Evolutionary conservation across 2,797 vertebrate genomes (phyloP).

Genomic region (Dendrocincla tyrannina): DNA sequence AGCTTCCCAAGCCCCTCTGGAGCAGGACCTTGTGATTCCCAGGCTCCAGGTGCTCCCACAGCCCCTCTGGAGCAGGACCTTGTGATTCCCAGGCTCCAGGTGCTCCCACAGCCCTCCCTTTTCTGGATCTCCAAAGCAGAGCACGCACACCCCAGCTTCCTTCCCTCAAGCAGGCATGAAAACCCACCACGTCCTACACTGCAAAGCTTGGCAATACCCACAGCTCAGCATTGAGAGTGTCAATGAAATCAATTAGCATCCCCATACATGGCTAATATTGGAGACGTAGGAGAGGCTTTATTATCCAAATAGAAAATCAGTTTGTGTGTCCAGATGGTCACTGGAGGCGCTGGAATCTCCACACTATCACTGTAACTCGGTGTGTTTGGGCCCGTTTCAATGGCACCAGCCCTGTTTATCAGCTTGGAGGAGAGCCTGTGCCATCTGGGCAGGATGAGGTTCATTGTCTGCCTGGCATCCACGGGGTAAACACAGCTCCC

Average conservation of each 20-base stretch:
- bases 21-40: neutral
- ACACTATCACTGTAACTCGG: neutral
- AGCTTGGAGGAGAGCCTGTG: neutral
- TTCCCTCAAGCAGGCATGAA: neutral
- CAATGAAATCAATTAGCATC: conserved; percentile 62
- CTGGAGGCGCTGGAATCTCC: conserved; percentile 45
- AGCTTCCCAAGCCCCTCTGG: neutral
- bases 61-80: neutral
- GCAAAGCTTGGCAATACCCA: neutral
- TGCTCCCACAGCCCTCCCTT: neutral
- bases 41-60: neutral
- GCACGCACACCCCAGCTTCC: accelerated
- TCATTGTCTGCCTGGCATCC: conserved; percentile 6
- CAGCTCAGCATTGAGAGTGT: neutral
- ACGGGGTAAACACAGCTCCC: neutral
- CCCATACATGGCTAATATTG: neutral
- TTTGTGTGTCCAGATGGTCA: conserved; percentile 56
- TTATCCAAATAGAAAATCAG: conserved; percentile 37
- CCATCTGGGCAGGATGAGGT: neutral
- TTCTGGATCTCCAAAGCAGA: neutral
- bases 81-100: too few relatives aligned
- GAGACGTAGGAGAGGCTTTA: conserved; percentile 24
- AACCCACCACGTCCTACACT: neutral
- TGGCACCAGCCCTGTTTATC: conserved; percentile 11
- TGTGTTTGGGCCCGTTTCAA: conserved; percentile 8